phyloP scores from a whole-genome alignment of 2,797 vertebrate genomes.

The Rhinella marina region DNA sequence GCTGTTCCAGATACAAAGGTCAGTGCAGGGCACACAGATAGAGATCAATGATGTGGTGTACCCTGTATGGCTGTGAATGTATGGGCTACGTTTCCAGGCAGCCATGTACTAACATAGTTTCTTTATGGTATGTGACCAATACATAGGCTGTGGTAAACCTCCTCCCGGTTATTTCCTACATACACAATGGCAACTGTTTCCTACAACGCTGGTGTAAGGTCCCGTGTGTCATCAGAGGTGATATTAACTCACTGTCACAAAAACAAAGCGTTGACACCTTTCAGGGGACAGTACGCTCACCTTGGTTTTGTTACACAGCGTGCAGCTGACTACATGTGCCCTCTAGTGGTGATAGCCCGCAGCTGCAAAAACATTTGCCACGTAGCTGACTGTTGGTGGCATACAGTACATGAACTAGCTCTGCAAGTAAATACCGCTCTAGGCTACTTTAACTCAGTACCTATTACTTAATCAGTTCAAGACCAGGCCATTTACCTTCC shows the following conservation, averaged over 20 bases:
- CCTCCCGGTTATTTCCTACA: not conserved
- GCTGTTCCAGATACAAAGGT: not conserved
- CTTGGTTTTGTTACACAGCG: not conserved
- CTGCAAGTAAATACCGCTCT: not conserved
- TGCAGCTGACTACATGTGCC: not conserved
- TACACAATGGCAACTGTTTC: not conserved
- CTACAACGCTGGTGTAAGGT: not conserved
- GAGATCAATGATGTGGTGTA: not conserved
- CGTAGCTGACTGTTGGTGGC: too few species aligned
- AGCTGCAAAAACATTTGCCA: conserved; percentile 17
- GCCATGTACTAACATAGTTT: not conserved
- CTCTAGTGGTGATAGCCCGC: conserved; percentile 28
- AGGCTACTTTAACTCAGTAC: not conserved
- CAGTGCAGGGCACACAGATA: not conserved
- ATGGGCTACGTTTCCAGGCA: not conserved
- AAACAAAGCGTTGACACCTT: conserved; percentile 1
- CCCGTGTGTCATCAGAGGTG: not conserved
- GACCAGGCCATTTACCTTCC: too few species aligned
- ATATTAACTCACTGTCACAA: not conserved
- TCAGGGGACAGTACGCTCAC: not conserved
- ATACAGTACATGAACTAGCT: not conserved
- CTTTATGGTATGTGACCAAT: not conserved
- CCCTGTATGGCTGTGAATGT: not conserved
- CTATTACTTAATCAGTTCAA: not conserved
- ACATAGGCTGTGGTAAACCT: too few species aligned